Evolutionary conservation across 1,140 invertebrate species (phyloP), one percentile per base, ranked within the genome.

Genomic region (Scaptomyza hsui): DNA sequence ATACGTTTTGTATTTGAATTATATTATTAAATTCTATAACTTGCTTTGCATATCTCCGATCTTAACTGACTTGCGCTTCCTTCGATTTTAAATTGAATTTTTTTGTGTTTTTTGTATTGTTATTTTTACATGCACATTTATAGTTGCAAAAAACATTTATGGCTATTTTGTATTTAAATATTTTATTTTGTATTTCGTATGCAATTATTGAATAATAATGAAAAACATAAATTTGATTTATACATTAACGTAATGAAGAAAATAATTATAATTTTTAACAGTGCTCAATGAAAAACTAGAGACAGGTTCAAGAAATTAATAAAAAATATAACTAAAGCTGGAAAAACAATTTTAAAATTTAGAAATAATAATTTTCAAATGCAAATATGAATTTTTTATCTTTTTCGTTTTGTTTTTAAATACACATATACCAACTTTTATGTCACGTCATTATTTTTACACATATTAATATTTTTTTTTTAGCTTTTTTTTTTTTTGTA

Each of bases 11-110:
- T 67, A 77, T 75, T 89, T 88, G 69, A 76, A 73, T 89, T 80
- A 74, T 89, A 68, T 89, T 83, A 77, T 83, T 89, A 86, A 86
- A 88, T 82, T 86, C 81, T 86, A 85, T 85, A 85, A 88, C 89
- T 83, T 89, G 83, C 78, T 78, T 80, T 78, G 63, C 85, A 69
- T 80, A 63, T 70, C 32, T 47, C 76, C 69, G 53, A 56, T 65
- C 59, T 56, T 73, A 57, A 75, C 52, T 51, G 41, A 56, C 72
- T 60, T 61, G 39, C 32, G 13, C 16, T 45, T 68, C 41, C 32
- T 63, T 64, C 48, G 42, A 70, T 67, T 1, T 15, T 24, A 49
- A 12, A 37, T 60, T 45, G 61, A 26, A 69, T 61, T 75, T 32
- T 37, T 26, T 26, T 29, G 26, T 7, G 12, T 19, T 63, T 67